Percentiles rank a stretch among this genome's conserved stretches.
Evolutionary conservation across 2,888 invertebrate genomes (phyloP).

Genomic region (Tetranychus piercei): DNA sequence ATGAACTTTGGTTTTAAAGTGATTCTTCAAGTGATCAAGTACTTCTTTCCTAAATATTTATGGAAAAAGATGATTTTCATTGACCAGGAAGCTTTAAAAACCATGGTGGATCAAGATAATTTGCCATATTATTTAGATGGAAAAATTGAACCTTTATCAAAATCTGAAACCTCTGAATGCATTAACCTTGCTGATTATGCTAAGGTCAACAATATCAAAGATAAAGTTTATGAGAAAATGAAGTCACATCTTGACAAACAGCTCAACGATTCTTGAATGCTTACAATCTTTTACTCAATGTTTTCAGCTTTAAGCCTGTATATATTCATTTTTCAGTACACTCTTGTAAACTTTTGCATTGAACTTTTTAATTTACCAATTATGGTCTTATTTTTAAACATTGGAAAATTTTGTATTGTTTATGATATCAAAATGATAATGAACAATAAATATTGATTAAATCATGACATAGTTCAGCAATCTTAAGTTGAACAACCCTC

Average conservation of each 20-base stretch:
- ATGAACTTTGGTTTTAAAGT: not conserved
- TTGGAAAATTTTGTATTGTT: no score
- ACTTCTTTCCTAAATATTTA: slow-evolving; percentile 4
- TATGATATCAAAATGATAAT: no score
- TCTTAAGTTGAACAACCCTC: no score
- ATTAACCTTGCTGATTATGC: not conserved
- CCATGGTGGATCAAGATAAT: not conserved
- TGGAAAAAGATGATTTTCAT: slow-evolving; percentile 7
- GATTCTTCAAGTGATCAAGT: not conserved
- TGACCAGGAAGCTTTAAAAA: not conserved
- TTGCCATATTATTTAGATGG: not conserved
- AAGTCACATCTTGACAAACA: not conserved
- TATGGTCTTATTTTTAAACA: no score
- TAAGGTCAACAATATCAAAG: not conserved
- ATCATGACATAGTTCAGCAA: no score
- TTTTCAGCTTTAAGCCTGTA: no score
- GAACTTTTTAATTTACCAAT: no score
- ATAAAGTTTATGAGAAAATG: not conserved
- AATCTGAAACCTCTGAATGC: not conserved
- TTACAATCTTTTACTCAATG: no score
- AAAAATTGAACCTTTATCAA: not conserved
- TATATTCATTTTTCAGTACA: no score
- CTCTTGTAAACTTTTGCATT: no score
- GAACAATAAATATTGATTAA: no score
- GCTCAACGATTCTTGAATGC: not conserved